These are phyloP conservation scores for Drosophila persimilis DNA, from an alignment of 1,140 invertebrate genomes.

Conservation along the genomic window DNA sequence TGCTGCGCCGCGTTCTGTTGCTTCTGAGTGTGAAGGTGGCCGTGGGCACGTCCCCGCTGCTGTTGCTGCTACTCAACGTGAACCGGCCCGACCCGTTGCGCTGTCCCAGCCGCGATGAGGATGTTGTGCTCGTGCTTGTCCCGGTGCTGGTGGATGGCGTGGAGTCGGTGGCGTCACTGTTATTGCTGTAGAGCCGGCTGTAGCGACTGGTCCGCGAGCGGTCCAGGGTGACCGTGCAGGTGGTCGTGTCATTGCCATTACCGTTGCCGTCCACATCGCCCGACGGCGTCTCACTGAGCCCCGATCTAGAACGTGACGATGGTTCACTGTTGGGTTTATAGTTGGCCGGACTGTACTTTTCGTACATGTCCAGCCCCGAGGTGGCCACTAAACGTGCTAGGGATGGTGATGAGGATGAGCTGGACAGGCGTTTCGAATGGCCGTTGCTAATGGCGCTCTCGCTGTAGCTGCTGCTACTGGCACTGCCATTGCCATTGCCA, in stretches of 20 bases:
- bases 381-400: constrained; percentile 80
- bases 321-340: constrained; percentile 83
- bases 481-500: constrained; percentile 6
- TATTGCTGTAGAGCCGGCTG: constrained; percentile 69
- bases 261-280: constrained; percentile 23
- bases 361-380: constrained; percentile 81
- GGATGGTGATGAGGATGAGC: constrained; percentile 81
- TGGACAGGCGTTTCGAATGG: constrained; percentile 69
- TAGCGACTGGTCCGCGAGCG: constrained; percentile 71
- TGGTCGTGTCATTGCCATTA: constrained; percentile 17
- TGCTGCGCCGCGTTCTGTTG: constrained; percentile 44
- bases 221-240: constrained; percentile 64
- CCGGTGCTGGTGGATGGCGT: not conserved
- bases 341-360: constrained; percentile 83
- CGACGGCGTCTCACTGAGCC: constrained; percentile 46
- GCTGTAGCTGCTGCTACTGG: not conserved
- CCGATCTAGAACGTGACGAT: constrained; percentile 83
- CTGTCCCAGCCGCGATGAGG: constrained; percentile 19
- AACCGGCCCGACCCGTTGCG: constrained; percentile 44
- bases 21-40: constrained; percentile 72
- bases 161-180: constrained; percentile 35
- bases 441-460: constrained; percentile 26
- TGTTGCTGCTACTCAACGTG: constrained; percentile 60
- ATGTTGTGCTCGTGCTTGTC: not conserved
- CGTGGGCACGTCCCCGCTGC: constrained; percentile 72